phyloP scores from a whole-genome alignment of 2,888 invertebrate genomes.

The Macropis europaea region DNA sequence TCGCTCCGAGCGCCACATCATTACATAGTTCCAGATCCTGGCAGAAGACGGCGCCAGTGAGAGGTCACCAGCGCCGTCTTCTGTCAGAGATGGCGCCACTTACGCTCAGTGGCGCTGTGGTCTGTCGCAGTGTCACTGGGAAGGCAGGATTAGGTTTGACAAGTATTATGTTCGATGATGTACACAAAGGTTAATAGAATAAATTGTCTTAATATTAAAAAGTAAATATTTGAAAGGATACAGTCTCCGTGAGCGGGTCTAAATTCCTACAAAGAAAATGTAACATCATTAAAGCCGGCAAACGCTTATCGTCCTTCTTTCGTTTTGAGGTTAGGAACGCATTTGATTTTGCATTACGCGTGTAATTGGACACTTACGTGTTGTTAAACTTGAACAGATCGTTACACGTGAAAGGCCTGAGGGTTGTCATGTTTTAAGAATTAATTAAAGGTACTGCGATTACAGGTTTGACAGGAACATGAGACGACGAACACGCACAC shows the following conservation, averaged over 20 bases:
- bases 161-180: too few species aligned
- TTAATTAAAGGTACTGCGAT: neutral
- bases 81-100: too few species aligned
- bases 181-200: too few species aligned
- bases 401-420: slow-evolving; percentile 95
- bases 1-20: too few species aligned
- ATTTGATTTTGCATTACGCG: neutral
- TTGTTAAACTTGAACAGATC: slow-evolving; percentile 97
- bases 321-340: slow-evolving; percentile 29
- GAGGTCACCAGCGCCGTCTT: too few species aligned
- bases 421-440: slow-evolving; percentile 86
- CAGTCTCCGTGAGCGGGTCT: slow-evolving; percentile 98
- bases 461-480: neutral
- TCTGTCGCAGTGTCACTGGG: too few species aligned
- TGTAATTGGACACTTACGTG: slow-evolving; percentile 82
- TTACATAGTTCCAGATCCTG: too few species aligned
- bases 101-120: too few species aligned
- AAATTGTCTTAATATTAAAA: neutral
- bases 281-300: neutral
- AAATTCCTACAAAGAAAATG: slow-evolving; percentile 88
- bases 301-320: neutral
- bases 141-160: too few species aligned
- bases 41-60: too few species aligned
- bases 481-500: too few species aligned
- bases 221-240: slow-evolving; percentile 78